Conservation (phyloP, 2,888 invertebrate genomes). For the Eumacrocentrus americanus region DNA sequence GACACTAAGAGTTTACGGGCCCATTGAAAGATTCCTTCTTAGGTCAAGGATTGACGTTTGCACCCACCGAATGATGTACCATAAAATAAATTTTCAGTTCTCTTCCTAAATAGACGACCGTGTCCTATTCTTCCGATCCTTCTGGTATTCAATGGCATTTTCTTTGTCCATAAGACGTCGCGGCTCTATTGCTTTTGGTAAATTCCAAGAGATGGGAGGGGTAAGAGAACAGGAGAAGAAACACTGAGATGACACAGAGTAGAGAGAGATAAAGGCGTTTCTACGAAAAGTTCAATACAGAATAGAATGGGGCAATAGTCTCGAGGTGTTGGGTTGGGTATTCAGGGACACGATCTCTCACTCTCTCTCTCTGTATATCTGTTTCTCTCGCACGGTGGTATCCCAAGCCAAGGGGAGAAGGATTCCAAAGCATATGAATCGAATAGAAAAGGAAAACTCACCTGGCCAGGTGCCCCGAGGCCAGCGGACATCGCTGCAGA, state of each 20-base stretch:
- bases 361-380: not conserved
- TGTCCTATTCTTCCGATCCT: conserved; percentile 4
- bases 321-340: conserved; percentile 25
- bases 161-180: conserved; percentile 18
- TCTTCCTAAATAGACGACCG: not conserved
- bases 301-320: conserved; percentile 32
- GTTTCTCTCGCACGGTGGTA: too few relatives aligned
- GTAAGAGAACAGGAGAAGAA: conserved; percentile 3
- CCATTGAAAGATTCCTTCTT: conserved; percentile 5
- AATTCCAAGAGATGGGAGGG: conserved; percentile 21
- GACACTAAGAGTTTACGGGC: not conserved
- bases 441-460: conserved; percentile 54
- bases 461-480: conserved; percentile 73
- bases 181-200: conserved; percentile 20
- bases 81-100: conserved; percentile 24
- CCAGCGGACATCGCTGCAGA: conserved; percentile 74
- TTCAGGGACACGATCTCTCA: conserved; percentile 13
- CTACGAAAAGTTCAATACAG: conserved; percentile 31
- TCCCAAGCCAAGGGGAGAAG: not conserved
- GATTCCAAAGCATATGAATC: conserved; percentile 25
- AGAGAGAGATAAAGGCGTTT: conserved; percentile 16
- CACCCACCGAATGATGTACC: conserved; percentile 26
- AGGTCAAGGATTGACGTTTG: conserved; percentile 29
- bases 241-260: not conserved
- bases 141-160: conserved; percentile 18